Evolutionary conservation across 2,113 vertebrate genomes (phyloP).

Genomic region (Phrynosoma blainvillii): DNA sequence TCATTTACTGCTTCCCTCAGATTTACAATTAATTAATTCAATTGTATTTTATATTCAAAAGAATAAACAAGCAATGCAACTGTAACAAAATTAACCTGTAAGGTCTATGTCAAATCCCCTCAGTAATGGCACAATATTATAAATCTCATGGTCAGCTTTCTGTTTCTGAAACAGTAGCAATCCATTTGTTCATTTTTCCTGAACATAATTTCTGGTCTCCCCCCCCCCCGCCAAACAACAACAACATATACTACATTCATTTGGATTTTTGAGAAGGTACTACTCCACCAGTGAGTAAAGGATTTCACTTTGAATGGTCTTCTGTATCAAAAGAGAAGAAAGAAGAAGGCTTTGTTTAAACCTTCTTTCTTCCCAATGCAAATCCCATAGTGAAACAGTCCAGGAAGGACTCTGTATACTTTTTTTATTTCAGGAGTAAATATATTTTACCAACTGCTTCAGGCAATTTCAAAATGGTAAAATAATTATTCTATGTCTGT

Average conservation of each 20-base stretch:
- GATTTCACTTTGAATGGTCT: neutral
- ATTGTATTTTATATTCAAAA: too few species aligned
- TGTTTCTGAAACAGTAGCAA: neutral
- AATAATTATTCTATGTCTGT: neutral
- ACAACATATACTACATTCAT: neutral
- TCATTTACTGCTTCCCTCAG: neutral
- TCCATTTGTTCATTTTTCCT: neutral
- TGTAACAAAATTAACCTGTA: neutral
- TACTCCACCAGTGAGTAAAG: neutral
- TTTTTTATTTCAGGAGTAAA: neutral
- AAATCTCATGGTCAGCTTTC: neutral
- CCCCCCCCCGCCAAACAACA: neutral
- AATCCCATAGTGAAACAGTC: neutral
- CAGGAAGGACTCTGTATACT: neutral
- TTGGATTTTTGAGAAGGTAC: neutral
- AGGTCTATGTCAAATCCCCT: neutral
- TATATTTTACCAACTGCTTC: neutral
- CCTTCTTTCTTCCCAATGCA: neutral
- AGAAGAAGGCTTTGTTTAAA: neutral
- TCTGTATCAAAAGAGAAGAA: neutral
- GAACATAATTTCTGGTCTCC: neutral
- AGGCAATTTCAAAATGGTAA: neutral
- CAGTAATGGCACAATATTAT: neutral
- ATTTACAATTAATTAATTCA: too few species aligned
- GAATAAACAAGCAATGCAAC: neutral